Evolutionary conservation across 2,113 vertebrate genomes (phyloP).

Genomic region (Alces alces): DNA sequence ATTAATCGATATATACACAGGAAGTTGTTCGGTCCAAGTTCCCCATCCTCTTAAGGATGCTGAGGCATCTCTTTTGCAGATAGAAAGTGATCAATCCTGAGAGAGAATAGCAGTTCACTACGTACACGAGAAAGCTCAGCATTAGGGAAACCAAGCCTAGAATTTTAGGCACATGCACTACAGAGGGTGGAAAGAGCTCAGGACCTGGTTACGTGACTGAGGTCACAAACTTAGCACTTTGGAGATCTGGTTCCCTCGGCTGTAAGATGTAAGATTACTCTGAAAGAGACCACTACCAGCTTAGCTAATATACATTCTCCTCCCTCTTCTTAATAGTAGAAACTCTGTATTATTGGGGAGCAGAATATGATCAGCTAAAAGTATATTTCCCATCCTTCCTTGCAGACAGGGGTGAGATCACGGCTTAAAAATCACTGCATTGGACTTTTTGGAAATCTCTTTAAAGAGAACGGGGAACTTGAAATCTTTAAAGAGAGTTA

Average conservation of each 20-base stretch:
- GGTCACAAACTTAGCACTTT: neutral
- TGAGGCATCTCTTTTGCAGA: neutral
- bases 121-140: neutral
- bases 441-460: neutral
- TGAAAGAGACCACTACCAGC: neutral
- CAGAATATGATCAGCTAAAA: neutral
- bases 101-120: neutral
- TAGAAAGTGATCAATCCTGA: neutral
- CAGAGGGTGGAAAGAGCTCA: neutral
- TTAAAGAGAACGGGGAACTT: neutral
- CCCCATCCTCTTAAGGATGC: neutral
- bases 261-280: neutral
- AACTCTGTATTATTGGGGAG: neutral
- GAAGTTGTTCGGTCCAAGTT: neutral
- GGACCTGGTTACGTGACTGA: neutral
- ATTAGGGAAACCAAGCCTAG: neutral
- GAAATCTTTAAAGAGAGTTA: neutral
- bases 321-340: neutral
- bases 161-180: neutral
- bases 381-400: neutral
- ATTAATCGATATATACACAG: neutral
- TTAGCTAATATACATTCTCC: neutral
- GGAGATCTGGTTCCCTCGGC: neutral
- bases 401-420: neutral
- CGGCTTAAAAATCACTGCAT: neutral